Evolutionary conservation across 2,888 invertebrate genomes (phyloP), one percentile per base, ranked within the genome.

Genomic region (Ichneumoninae sp.): DNA sequence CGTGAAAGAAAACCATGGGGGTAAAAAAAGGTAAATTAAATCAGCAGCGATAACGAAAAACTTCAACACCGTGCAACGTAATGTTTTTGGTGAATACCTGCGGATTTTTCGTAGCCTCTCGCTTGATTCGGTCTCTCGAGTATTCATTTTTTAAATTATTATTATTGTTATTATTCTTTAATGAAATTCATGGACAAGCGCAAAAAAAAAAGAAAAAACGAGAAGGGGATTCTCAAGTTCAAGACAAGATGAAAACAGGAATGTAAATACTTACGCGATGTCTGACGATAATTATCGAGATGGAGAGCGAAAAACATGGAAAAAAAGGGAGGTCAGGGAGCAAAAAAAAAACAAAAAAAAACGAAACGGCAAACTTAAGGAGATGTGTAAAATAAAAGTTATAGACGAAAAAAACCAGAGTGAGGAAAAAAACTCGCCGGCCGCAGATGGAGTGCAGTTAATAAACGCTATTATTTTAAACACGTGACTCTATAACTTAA

Each of bases 1-100:
- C 62, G 54, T 75, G 62, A 72, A 40, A 72, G 79, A 85, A 82
- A 81, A 85, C 82, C 81, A 76, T 76, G 50, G 78, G 74, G 86
- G 52, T 80, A 74, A 76, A 87, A 86, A 83, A 80, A 40, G 8
- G 40, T 40, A 40, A 87, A 54, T 54, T 7, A 90, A 87, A 86
- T 83, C 86, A 86, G 83, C 68, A 87, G 74, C 83, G 85, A 86
- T 86, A 81, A 83, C 83, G 65, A 71, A 68, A 66, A 68, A 80
- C 79, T 74, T 78, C 85, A 92, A 93, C 90, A 91, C 90, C 93
- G 93, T 93, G 93, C 93, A 93, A 88, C 87, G 90, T 87, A 89
- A 22, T 57, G 88, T 87, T 89, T 88, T 80, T 88, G 84, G 44
- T 52, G 81, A 82, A 79, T 84, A 84, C 84, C 84, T 84, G 84